A percentile compares a stretch with the other conserved stretches of the same genome.
Evolutionary conservation across 2,797 vertebrate species (phyloP).

Genomic region (Eulemur mongoz): DNA sequence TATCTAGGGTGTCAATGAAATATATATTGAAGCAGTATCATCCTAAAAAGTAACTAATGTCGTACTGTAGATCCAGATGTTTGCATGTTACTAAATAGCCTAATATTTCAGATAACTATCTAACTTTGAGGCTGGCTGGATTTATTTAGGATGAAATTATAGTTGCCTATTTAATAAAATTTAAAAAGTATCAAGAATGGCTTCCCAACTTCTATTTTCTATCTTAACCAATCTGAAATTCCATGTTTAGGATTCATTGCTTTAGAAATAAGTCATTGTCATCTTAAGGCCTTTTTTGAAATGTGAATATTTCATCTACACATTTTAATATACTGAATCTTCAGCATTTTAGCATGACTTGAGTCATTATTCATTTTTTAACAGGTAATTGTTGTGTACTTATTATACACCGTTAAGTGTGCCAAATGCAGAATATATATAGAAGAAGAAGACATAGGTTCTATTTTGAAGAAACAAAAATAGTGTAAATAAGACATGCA

Average conservation of each 20-base stretch:
- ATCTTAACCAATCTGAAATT: background rate
- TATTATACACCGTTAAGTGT: background rate
- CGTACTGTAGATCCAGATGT: background rate
- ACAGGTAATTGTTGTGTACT: background rate
- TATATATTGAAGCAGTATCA: background rate
- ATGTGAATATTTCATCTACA: background rate
- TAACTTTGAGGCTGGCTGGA: background rate
- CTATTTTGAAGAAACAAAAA: conserved; percentile 17
- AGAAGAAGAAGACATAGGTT: background rate
- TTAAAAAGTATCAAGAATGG: background rate
- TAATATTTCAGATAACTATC: background rate
- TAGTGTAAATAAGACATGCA: background rate
- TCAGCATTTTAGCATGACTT: background rate
- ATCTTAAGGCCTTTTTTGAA: background rate
- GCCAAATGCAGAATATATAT: background rate
- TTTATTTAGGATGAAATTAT: background rate
- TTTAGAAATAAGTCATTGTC: background rate
- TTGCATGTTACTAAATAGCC: background rate
- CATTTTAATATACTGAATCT: background rate
- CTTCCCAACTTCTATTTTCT: background rate
- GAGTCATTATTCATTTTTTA: background rate
- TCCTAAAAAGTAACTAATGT: background rate
- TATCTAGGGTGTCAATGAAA: background rate
- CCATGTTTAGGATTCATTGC: background rate
- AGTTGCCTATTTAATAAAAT: background rate